phyloP scores from a whole-genome alignment of 2,113 vertebrate genomes.

The Prionailurus viverrinus region DNA sequence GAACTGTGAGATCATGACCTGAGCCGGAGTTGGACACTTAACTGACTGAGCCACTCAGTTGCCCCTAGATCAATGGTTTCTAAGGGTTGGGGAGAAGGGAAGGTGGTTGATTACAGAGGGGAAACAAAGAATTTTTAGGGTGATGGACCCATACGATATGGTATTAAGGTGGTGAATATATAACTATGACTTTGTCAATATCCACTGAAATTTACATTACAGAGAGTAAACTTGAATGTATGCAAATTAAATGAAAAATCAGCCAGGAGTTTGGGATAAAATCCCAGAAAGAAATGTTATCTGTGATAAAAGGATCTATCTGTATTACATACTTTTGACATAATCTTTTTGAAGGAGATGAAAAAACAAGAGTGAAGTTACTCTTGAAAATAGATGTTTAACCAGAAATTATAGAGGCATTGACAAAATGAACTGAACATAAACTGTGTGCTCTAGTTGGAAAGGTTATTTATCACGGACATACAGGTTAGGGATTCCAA shows the following conservation, averaged over 20 bases:
- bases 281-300: not conserved
- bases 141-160: not conserved
- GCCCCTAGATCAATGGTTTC: not conserved
- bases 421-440: not conserved
- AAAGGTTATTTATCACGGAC: not conserved
- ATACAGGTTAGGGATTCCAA: not conserved
- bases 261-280: not conserved
- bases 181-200: not conserved
- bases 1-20: too few species aligned
- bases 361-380: not conserved
- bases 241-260: conserved; percentile 8
- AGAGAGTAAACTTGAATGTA: not conserved
- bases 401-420: not conserved
- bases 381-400: not conserved
- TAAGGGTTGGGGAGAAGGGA: not conserved
- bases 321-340: not conserved
- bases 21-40: too few species aligned
- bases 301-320: not conserved
- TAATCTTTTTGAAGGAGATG: not conserved
- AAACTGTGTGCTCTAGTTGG: not conserved
- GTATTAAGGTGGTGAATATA: not conserved
- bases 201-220: not conserved
- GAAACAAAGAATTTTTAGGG: not conserved
- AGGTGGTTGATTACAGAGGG: not conserved
- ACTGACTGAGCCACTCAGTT: too few species aligned